Evolutionary conservation across 2,888 invertebrate species (phyloP), one percentile per base, ranked within the genome.

Genomic region (Allacma fusca): DNA sequence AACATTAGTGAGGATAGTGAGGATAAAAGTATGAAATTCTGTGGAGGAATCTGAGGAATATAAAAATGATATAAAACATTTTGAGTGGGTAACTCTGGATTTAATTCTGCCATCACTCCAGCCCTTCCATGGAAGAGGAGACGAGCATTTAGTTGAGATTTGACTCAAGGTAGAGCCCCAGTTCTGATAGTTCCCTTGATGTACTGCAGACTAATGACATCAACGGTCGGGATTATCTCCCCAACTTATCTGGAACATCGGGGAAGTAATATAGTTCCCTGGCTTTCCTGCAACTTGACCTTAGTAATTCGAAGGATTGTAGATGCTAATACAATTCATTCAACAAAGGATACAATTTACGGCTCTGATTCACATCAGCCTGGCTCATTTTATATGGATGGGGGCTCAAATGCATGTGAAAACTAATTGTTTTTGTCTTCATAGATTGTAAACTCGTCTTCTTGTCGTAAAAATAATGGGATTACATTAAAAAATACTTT

Each of bases 371-470:
- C 62, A 1, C 23, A 62, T 62, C 62, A 24, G 24, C 12, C 23
- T 62, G 4, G 24, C 50, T 62, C 62, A 62, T 62, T 24, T 62
- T 16, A 50, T 50, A 50, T 19, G 9, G 23, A 24, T 24, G 21
- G 16, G 62, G 24, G 24, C 16, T 23, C 13, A 21, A 67, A 19
- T n/a, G 9, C 67, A 29, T 34, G 34, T 29, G 19, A 67, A 67
- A 67, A 67, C 34, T 67, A 67, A 67, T 67, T 67, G 34, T 34
- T 67, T 67, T 67, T 34, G n/a, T 34, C 29, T 34, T 19, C 13
- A 34, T 16, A 50, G 16, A 13, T 16, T 2, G 16, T 2, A n/a
- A 50, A 16, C 16, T 13, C 19, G 19, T 19, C 50, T 50, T 50
- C n/a, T 50, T 50, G n/a, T 50, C 50, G 2, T n/a, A 50, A 50